Base-by-base conservation (phyloP, 2,797 vertebrate genomes). In the Miichthys miiuy region DNA sequence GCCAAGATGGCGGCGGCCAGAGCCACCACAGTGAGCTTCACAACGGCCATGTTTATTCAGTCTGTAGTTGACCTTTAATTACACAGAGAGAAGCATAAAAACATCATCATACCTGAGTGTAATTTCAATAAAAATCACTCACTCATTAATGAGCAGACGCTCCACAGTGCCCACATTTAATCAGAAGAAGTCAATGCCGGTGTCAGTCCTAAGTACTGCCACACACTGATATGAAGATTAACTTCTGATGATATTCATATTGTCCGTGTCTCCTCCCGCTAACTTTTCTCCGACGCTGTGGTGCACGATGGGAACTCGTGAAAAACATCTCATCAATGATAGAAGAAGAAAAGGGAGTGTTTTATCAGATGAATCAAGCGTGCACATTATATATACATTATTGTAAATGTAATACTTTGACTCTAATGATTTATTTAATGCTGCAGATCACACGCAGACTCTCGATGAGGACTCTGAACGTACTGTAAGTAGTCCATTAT, bases 351-450 rank as follows among this genome's bases (percentile, higher is more conserved):
- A 41, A 58, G 20, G 14, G 2, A 1, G 8, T 30, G 34, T 38
- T 81, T 54, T 4, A 51, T 27, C 13, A 34, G 48, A 66, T 11
- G n/a, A 65, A 1, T 68, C 27, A 20, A 44, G 47, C 55, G 7
- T 47, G 18, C 34, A 27, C 67, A 65, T 72, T n/a, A 62, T 23
- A n/a, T 52, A 46, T 60, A 57, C 77, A 63, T 75, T 64, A 66
- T 25, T 55, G 34, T 54, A 66, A 57, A 69, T 68, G 71, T 34
- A 77, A 47, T n/a, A 68, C 48, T 76, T 67, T 30, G 42, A 70
- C 23, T 44, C 0, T 46, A 5, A 56, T 86, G 52, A 51, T 75
- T 83, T 68, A 80, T 80, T 83, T 34, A 83, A 17, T 13, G 10
- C 1, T 21, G 57, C 27, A 41, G 21, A 38, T 25, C 41, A 44